phyloP scores from a whole-genome alignment of 2,113 vertebrate species.

The Desmodus rotundus region DNA sequence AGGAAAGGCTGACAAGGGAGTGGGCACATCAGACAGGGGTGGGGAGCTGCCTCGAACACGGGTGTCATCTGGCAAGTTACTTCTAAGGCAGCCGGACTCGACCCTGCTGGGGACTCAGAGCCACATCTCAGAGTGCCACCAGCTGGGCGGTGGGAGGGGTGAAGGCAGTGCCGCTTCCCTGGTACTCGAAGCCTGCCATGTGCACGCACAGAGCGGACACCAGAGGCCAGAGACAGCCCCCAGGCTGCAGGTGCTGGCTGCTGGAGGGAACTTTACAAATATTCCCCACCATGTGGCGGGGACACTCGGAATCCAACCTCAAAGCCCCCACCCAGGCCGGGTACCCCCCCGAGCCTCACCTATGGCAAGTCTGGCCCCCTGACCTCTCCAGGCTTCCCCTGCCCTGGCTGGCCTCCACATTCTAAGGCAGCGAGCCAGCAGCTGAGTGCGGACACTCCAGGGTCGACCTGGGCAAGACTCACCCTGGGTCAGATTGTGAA shows the following conservation, averaged over 20 bases:
- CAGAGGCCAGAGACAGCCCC: not conserved
- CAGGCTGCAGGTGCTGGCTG: not conserved
- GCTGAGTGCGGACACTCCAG: not conserved
- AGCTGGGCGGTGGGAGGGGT: too few relatives aligned
- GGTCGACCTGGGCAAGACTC: not conserved
- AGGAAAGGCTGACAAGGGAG: not conserved
- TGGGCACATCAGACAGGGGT: too few relatives aligned
- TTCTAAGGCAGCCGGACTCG: not conserved
- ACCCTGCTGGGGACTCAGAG: not conserved
- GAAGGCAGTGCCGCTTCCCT: not conserved
- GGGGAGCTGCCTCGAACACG: accelerated
- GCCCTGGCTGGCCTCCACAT: not conserved
- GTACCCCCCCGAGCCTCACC: not conserved
- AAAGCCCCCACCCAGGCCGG: not conserved
- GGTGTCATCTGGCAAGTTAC: not conserved
- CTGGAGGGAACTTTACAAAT: not conserved
- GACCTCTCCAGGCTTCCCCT: not conserved
- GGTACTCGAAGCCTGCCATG: not conserved
- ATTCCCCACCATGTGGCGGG: not conserved
- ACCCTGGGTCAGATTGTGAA: not conserved
- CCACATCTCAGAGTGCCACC: not conserved
- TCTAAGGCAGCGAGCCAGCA: not conserved
- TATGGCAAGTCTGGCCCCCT: not conserved
- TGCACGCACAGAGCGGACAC: not conserved
- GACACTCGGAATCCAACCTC: not conserved